Base-by-base conservation (phyloP, 2,797 vertebrate genomes). In the Galago senegalensis region DNA sequence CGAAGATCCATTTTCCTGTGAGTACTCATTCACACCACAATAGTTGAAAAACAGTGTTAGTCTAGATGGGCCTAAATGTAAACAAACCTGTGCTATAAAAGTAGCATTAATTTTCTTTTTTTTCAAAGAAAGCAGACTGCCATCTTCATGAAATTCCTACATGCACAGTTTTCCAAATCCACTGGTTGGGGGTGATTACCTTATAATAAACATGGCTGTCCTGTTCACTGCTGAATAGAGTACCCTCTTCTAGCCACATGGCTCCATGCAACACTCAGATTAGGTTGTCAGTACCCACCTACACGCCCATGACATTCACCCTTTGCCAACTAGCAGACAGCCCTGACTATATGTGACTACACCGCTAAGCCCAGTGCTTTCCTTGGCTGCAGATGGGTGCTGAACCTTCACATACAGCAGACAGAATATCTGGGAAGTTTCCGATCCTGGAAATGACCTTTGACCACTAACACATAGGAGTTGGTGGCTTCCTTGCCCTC, bases 41-140 rank as follows among this genome's bases (percentile, higher is more conserved):
- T 96, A 97, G 93, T 97, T 97, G 96, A 92, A 98, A 98, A 97
- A 95, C 90, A 98, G 89, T 97, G 97, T 97, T 96, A 97, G 81
- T 94, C 97, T 95, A 21, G 86, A 97, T 95, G 97, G 84, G 80
- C 96, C 93, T 91, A 97, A 93, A 96, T 67, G 76, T 84, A 97
- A 96, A 67, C 11, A 95, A 95, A 83, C 70, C 40, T 65, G 3
- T 9, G 11, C 31, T 89, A 58, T 85, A 93, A 16, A 91, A 89
- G 91, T 14, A 72, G 37, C 60, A 96, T 94, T 93, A 80, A 97
- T 98, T 98, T 96, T 97, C 46, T 49, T 95, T 83, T 83, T 83
- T 69, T 82, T 37, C 87, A 93, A 95, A 94, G 89, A 97, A 98
- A 96, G 97, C 95, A 97, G 60, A 95, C 34, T n/a, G 21, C 7